Evolutionary conservation across 2,888 invertebrate species (phyloP).

Genomic region (Lordiphosa andalusiaca): DNA sequence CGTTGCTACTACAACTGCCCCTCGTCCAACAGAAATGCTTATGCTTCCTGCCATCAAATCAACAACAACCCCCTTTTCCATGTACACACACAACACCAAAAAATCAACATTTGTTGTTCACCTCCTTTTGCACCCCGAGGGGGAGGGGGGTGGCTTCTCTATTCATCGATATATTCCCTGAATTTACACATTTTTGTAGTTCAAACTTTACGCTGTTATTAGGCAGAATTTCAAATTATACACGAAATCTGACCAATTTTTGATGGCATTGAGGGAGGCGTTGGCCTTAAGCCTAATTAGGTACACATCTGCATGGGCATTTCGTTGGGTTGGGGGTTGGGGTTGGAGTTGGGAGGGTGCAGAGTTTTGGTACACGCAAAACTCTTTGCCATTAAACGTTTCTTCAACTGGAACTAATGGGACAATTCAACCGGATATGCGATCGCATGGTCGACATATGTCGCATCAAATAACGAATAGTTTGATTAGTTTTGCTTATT

Average conservation of each 20-base stretch:
- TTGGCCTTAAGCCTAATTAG: slow-evolving; percentile 28
- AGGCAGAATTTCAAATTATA: slow-evolving; percentile 43
- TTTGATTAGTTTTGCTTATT: too few species aligned
- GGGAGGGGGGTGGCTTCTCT: slow-evolving; percentile 64
- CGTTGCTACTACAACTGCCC: slow-evolving; percentile 54
- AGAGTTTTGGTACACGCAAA: slow-evolving; percentile 26
- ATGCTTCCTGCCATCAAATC: slow-evolving; percentile 44
- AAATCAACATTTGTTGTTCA: slow-evolving; percentile 35
- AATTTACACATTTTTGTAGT: slow-evolving; percentile 36
- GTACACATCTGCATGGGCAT: slow-evolving; percentile 28
- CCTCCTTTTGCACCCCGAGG: slow-evolving; percentile 20
- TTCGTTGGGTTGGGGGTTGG: neutral
- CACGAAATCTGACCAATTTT: slow-evolving; percentile 38
- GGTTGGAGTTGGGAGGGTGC: neutral
- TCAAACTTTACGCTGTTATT: slow-evolving; percentile 28
- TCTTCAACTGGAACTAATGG: slow-evolving; percentile 66
- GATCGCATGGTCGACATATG: slow-evolving; percentile 22
- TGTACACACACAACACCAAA: slow-evolving; percentile 14
- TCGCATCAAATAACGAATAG: neutral
- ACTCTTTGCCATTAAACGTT: slow-evolving; percentile 15
- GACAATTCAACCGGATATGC: slow-evolving; percentile 21
- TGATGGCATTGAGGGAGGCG: slow-evolving; percentile 7
- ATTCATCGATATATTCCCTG: slow-evolving; percentile 11
- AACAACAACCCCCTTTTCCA: slow-evolving; percentile 59
- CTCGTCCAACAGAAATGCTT: slow-evolving; percentile 68